A percentile compares a stretch with the other conserved stretches of the same genome.
Evolutionary conservation across 1,140 invertebrate species (phyloP).

Genomic region (Sycophila sp.): DNA sequence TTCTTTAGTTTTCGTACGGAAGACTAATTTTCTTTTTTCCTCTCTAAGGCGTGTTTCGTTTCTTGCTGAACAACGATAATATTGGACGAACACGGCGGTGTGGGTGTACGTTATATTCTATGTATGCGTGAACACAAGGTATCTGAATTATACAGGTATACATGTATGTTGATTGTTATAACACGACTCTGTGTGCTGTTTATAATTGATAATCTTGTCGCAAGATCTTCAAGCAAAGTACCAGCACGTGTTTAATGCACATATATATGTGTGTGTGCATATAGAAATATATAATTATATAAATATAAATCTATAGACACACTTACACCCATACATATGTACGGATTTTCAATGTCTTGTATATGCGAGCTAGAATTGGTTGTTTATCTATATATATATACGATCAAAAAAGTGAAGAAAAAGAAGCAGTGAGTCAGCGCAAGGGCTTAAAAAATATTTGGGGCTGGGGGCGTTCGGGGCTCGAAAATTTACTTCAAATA

Average conservation of each 20-base stretch:
- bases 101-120: not conserved
- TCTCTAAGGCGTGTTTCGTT: too few species aligned
- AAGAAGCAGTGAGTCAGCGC: slow-evolving; percentile 61
- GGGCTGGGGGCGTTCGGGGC: slow-evolving; percentile 39
- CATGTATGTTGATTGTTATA: not conserved
- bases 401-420: slow-evolving; percentile 54
- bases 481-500: slow-evolving; percentile 35
- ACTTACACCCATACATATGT: slow-evolving; percentile 1
- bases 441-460: slow-evolving; percentile 46
- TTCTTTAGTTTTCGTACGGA: not conserved
- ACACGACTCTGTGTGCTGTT: slow-evolving; percentile 2
- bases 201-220: slow-evolving; percentile 2
- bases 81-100: not conserved
- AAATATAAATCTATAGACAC: slow-evolving; percentile 19
- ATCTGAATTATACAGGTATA: not conserved
- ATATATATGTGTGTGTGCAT: slow-evolving; percentile 11
- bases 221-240: slow-evolving; percentile 40
- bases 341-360: not conserved
- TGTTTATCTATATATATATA: slow-evolving; percentile 46
- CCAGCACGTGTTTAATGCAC: slow-evolving; percentile 43
- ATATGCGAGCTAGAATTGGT: not conserved
- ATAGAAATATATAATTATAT: slow-evolving; percentile 27
- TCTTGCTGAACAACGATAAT: not conserved
- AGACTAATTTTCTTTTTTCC: not conserved
- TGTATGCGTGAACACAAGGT: slow-evolving; percentile 17